Evolutionary conservation across 2,113 vertebrate genomes (phyloP).

Genomic region (Callocephalon fimbriatum): DNA sequence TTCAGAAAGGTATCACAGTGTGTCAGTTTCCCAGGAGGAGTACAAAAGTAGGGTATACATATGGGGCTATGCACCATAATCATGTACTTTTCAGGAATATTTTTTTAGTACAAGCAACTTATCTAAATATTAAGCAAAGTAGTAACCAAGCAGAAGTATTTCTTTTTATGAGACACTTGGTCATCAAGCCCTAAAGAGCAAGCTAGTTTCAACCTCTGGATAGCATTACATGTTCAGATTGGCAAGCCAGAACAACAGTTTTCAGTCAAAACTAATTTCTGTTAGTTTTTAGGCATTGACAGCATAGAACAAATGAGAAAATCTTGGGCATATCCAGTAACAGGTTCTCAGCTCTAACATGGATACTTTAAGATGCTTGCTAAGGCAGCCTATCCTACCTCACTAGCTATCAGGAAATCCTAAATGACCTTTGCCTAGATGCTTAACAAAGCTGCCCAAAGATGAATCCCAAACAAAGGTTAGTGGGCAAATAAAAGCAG

Average conservation of each 20-base stretch:
- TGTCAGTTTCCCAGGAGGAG: background rate
- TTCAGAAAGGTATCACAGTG: background rate
- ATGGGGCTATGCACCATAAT: background rate
- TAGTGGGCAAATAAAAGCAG: background rate
- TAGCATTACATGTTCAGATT: background rate
- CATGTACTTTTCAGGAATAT: background rate
- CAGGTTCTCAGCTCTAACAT: background rate
- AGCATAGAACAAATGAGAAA: background rate
- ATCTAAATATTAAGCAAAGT: background rate
- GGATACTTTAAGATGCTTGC: background rate
- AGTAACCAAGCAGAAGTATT: background rate
- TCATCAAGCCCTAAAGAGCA: background rate
- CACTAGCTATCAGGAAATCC: background rate
- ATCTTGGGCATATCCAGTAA: background rate
- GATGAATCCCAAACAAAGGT: background rate
- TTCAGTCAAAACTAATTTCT: background rate
- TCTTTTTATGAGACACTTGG: background rate
- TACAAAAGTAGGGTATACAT: background rate
- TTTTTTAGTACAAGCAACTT: background rate
- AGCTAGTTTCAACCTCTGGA: accelerated
- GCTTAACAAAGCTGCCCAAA: background rate
- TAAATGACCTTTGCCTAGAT: background rate
- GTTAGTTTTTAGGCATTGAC: background rate
- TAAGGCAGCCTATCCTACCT: background rate
- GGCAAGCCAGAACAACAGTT: background rate